Percentiles rank a stretch among this genome's conserved stretches.
Evolutionary conservation across 2,888 invertebrate species (phyloP).

Genomic region (Muscina levida): DNA sequence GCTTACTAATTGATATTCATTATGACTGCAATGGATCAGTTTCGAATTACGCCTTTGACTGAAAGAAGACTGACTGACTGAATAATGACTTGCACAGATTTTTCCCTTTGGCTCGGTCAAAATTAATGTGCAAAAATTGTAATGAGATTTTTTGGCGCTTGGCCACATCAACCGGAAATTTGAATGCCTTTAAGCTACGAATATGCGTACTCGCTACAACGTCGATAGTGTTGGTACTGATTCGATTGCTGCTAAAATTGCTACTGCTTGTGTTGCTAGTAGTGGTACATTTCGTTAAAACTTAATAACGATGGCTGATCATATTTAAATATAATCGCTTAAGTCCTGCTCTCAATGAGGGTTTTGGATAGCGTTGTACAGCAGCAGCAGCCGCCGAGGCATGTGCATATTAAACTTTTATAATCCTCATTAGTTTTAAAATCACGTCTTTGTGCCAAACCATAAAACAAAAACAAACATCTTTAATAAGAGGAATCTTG

Average conservation of each 20-base stretch:
- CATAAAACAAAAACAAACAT: conserved; percentile 36
- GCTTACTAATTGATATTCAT: conserved; percentile 49
- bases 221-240: conserved; percentile 20
- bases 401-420: conserved; percentile 63
- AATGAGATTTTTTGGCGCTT: conserved; percentile 44
- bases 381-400: conserved; percentile 2
- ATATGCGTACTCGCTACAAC: not conserved
- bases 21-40: conserved; percentile 34
- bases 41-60: conserved; percentile 5
- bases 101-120: conserved; percentile 13
- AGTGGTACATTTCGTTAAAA: conserved; percentile 31
- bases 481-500: not conserved
- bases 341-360: conserved; percentile 21
- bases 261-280: conserved; percentile 43
- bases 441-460: conserved; percentile 58
- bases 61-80: not conserved
- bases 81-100: not conserved
- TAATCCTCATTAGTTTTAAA: conserved; percentile 66
- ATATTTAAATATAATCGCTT: conserved; percentile 58
- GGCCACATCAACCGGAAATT: conserved; percentile 51
- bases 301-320: conserved; percentile 59
- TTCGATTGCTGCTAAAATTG: conserved; percentile 9
- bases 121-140: conserved; percentile 18
- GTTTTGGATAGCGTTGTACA: not conserved
- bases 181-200: conserved; percentile 51